Evolutionary conservation across 1,140 invertebrate genomes (phyloP).

Genomic region (Agrypnia vestita): DNA sequence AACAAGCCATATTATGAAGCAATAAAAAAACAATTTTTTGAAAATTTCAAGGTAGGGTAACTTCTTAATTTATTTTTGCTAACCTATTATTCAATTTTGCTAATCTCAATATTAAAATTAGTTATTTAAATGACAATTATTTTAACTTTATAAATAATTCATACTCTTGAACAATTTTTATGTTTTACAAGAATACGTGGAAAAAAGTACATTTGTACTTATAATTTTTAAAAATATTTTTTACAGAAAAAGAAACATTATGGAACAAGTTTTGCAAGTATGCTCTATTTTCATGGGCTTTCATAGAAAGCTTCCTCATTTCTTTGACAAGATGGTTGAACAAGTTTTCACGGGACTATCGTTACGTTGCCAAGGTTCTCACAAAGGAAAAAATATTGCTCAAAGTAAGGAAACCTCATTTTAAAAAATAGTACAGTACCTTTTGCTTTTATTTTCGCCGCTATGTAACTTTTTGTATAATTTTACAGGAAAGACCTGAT

Average conservation of each 20-base stretch:
- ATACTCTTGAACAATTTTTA: background rate
- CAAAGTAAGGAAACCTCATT: conserved; percentile 77
- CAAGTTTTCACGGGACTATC: conserved; percentile 91
- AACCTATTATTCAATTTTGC: too few relatives aligned
- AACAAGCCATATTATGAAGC: too few relatives aligned
- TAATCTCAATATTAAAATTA: background rate
- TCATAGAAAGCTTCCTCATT: conserved; percentile 88
- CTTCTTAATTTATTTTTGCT: too few relatives aligned
- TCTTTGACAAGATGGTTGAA: conserved; percentile 92
- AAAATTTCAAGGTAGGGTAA: too few relatives aligned
- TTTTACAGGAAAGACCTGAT: conserved; percentile 77
- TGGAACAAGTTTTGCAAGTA: conserved; percentile 58
- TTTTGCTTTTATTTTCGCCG: too few relatives aligned
- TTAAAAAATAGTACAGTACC: too few relatives aligned
- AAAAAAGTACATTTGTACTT: too few relatives aligned
- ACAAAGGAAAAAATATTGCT: conserved; percentile 86
- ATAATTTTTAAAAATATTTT: conserved; percentile 9
- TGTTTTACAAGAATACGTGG: too few relatives aligned
- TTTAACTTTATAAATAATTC: background rate
- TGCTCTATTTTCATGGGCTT: conserved; percentile 70
- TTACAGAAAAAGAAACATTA: conserved; percentile 65
- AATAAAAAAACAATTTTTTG: too few relatives aligned
- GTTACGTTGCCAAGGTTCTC: conserved; percentile 89
- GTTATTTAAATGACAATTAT: background rate
- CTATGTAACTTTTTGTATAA: conserved; percentile 45